Conservation (phyloP, 2,113 vertebrate genomes). For the Lepus americanus region DNA sequence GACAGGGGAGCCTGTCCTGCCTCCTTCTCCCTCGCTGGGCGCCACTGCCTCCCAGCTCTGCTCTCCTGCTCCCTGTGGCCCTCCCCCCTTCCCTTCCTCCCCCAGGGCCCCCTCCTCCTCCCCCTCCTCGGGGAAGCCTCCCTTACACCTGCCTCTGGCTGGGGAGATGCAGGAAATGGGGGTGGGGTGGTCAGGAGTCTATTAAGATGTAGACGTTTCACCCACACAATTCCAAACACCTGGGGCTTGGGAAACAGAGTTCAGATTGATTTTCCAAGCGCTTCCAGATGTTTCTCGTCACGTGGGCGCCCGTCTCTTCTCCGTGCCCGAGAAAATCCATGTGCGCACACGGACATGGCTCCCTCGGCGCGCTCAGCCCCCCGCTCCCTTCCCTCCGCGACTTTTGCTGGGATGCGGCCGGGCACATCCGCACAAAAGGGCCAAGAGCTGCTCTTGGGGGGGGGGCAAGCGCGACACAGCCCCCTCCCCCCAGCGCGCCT, state of each 20-base stretch:
- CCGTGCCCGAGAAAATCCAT: neutral
- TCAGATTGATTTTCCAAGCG: neutral
- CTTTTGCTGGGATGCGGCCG: constrained; percentile 27
- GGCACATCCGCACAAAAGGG: constrained; percentile 39
- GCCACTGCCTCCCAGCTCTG: neutral
- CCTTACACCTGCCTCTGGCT: neutral
- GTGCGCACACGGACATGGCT: neutral
- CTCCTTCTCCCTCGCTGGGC: neutral
- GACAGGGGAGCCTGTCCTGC: neutral
- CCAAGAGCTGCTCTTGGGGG: constrained; percentile 37
- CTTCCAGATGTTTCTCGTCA: constrained; percentile 46
- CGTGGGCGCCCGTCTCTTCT: neutral
- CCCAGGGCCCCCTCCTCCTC: neutral
- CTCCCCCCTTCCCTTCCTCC: neutral
- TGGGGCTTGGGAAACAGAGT: constrained; percentile 8
- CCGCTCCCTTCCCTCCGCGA: neutral
- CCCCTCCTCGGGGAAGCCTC: neutral
- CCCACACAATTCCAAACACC: neutral
- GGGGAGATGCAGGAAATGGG: neutral
- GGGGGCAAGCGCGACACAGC: constrained; percentile 26
- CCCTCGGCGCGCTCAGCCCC: neutral
- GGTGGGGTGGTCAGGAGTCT: neutral
- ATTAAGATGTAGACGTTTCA: neutral
- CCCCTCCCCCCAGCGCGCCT: constrained; percentile 73
- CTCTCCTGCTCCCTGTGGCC: neutral